A percentile compares a stretch with the other conserved stretches of the same genome.
Evolutionary conservation across 1,140 invertebrate species (phyloP).

Genomic region (Aphelenchoides besseyi): DNA sequence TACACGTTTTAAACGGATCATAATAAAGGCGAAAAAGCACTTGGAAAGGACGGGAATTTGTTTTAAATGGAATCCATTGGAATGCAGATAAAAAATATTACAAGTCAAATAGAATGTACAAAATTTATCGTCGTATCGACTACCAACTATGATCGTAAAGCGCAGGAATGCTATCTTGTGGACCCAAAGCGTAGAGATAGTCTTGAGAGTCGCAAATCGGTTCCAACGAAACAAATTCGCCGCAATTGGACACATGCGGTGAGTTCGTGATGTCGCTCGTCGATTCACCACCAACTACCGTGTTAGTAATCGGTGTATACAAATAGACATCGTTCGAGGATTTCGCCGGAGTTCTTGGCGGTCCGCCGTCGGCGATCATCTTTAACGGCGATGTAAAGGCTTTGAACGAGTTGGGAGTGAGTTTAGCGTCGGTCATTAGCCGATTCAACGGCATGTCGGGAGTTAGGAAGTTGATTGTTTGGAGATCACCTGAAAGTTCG

Average conservation of each 20-base stretch:
- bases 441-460: conserved; percentile 28
- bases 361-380: conserved; percentile 34
- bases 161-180: conserved; percentile 23
- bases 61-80: neutral
- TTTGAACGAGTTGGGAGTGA: conserved; percentile 12
- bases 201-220: conserved; percentile 27
- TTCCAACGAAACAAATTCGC: conserved; percentile 28
- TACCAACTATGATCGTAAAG: conserved; percentile 22
- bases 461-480: conserved; percentile 13
- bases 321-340: neutral
- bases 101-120: neutral
- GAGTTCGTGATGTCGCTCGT: neutral
- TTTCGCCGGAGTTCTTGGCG: conserved; percentile 19
- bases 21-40: too few relatives aligned
- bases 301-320: too few relatives aligned
- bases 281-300: neutral
- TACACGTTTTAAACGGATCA: too few relatives aligned
- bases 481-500: conserved; percentile 27
- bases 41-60: too few relatives aligned
- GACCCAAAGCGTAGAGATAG: conserved; percentile 23
- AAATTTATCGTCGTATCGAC: neutral
- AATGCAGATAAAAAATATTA: neutral
- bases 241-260: too few relatives aligned
- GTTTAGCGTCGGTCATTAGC: conserved; percentile 12
- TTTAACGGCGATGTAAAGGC: conserved; percentile 29